Conservation (phyloP, 2,113 vertebrate species). For the Papio anubis region DNA sequence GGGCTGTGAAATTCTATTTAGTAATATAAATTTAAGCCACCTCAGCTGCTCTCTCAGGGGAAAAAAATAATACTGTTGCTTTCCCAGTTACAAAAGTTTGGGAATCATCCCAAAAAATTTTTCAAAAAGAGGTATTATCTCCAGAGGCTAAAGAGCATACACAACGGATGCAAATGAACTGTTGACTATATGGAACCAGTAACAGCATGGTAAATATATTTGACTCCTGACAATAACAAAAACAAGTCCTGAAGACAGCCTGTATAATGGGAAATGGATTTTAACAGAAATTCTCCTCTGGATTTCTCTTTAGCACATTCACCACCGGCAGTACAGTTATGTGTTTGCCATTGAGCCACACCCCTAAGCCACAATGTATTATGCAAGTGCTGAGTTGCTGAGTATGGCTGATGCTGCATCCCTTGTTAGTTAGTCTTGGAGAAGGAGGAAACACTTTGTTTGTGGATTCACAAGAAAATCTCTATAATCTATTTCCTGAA, state of each 20-base stretch:
- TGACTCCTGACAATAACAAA: constrained; percentile 59
- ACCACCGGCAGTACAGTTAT: neutral
- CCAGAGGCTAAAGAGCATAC: constrained; percentile 33
- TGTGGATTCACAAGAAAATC: neutral
- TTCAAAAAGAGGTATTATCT: constrained; percentile 64
- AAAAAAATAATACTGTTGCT: constrained; percentile 28
- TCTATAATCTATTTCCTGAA: neutral
- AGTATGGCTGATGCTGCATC: neutral
- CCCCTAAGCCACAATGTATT: neutral
- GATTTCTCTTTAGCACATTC: constrained; percentile 52
- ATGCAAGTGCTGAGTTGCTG: neutral
- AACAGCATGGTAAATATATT: constrained; percentile 49
- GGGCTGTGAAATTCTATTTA: constrained; percentile 51
- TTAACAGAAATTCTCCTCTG: constrained; percentile 10
- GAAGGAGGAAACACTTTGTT: neutral
- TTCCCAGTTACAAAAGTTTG: constrained; percentile 61
- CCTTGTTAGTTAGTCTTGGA: neutral
- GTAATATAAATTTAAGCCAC: constrained; percentile 53
- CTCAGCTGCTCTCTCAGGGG: constrained; percentile 50
- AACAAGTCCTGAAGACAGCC: constrained; percentile 30
- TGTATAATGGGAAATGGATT: constrained; percentile 45
- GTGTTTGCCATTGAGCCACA: neutral
- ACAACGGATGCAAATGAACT: neutral
- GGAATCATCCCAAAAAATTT: constrained; percentile 50
- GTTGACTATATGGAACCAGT: neutral